Evolutionary conservation across 1,140 invertebrate genomes (phyloP), one percentile per base, ranked within the genome.

Genomic region (Hyposmocoma kahamanoa): DNA sequence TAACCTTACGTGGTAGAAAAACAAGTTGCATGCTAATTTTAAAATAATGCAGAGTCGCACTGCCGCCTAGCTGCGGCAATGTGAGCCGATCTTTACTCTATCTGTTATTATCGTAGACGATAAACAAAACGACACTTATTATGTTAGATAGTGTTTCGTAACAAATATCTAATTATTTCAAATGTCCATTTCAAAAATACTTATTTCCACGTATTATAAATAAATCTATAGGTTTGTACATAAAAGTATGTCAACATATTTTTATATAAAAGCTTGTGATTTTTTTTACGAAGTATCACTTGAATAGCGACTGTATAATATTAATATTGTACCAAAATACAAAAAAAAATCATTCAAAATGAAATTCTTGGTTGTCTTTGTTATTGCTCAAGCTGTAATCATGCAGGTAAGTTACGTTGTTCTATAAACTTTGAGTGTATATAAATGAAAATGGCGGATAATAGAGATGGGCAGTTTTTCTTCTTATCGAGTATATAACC

Each of bases 311-410:
- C n/a, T n/a, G n/a, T n/a, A n/a, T n/a, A n/a, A n/a, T n/a, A n/a
- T n/a, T n/a, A n/a, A n/a, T n/a, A n/a, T n/a, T n/a, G 19, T 41
- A 2, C 1, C 18, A 24, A 44, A 30, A 21, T 42, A 21, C 32
- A 41, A 42, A 28, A 42, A 24, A 42, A 34, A 24, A 53, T 42
- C 42, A 63, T 63, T n/a, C n/a, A n/a, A n/a, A n/a, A n/a, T n/a
- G 60, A 63, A 63, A 52, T 59, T 32, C 42, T 59, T 56, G 42
- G 46, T 51, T 13, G 18, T 56, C 3, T 4, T 59, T 10, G 19
- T 62, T 1, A 13, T 53, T 10, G 47, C 47, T 3, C 47, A 50
- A 22, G 53, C 49, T 45, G 50, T 45, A 19, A 45, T 55, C 21
- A 22, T 54, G 11, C 53, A 63, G 56, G 60, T 63, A 53, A 56